Conservation (phyloP, 2,888 invertebrate genomes). For the Blastobasis lacticolella region DNA sequence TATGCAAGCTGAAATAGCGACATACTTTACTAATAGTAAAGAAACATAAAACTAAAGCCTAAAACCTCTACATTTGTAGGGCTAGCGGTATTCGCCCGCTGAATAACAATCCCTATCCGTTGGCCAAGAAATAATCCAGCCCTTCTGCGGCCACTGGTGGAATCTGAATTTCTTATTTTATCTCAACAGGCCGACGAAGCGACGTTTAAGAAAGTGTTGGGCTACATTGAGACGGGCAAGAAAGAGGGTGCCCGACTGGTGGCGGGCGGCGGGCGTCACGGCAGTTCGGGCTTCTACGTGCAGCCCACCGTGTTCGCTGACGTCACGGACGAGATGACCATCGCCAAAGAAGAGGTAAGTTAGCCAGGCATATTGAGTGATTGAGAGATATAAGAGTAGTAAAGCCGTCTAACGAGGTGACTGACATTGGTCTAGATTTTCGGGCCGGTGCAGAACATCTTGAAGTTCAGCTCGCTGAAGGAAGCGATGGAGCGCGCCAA, state of each 20-base stretch:
- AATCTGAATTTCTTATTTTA: constrained; percentile 24
- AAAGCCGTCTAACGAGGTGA: too few species aligned
- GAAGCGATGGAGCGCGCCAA: constrained; percentile 92
- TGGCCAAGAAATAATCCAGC: too few species aligned
- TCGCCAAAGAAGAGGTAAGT: constrained; percentile 84
- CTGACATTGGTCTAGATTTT: too few species aligned
- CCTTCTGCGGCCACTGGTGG: too few species aligned
- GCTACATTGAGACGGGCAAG: constrained; percentile 84
- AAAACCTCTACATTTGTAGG: too few species aligned
- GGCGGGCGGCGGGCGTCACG: constrained; percentile 82
- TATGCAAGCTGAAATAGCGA: too few species aligned
- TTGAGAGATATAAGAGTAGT: background rate
- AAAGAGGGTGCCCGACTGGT: constrained; percentile 86
- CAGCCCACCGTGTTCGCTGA: constrained; percentile 76
- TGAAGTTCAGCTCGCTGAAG: constrained; percentile 70
- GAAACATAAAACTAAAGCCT: too few species aligned
- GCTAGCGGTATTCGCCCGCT: too few species aligned
- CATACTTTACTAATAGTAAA: too few species aligned
- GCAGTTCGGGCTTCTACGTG: constrained; percentile 75
- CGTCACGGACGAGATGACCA: constrained; percentile 84
- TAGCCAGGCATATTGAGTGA: background rate
- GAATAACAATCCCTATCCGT: too few species aligned
- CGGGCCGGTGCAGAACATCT: too few species aligned
- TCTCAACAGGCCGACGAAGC: constrained; percentile 78
- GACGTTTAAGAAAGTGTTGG: constrained; percentile 83